Evolutionary conservation across 2,888 invertebrate genomes (phyloP).

Genomic region (Volucella inanis): DNA sequence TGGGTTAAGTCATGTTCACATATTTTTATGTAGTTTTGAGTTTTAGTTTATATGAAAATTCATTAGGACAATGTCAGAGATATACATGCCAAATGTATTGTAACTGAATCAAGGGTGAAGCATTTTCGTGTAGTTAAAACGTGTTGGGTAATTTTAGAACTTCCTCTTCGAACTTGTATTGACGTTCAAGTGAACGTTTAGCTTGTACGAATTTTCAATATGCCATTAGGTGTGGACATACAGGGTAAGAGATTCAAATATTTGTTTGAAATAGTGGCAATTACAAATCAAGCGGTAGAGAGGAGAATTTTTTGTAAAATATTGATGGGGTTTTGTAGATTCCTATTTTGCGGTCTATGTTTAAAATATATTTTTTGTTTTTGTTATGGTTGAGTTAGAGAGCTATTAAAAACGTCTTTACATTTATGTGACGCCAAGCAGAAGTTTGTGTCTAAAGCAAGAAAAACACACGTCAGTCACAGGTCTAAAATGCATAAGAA

Average conservation of each 20-base stretch:
- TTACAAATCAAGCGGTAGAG: background rate
- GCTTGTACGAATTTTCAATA: background rate
- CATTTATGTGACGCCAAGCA: too few species aligned
- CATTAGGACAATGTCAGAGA: conserved; percentile 66
- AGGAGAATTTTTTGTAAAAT: background rate
- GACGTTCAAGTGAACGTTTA: conserved; percentile 3
- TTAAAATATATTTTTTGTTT: too few species aligned
- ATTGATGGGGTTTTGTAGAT: too few species aligned
- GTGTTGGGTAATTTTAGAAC: conserved; percentile 39
- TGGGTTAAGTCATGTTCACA: conserved; percentile 7
- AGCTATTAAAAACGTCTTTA: too few species aligned
- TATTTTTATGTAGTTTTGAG: conserved; percentile 10
- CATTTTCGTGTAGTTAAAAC: conserved; percentile 33
- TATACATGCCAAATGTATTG: conserved; percentile 21
- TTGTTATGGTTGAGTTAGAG: too few species aligned
- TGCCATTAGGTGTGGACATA: background rate
- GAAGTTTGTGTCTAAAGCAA: too few species aligned
- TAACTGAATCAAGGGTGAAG: conserved; percentile 38
- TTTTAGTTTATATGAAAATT: conserved; percentile 39
- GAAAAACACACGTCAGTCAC: too few species aligned
- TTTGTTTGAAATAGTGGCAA: background rate
- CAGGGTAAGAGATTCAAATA: background rate
- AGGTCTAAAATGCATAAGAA: too few species aligned
- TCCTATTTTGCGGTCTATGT: too few species aligned
- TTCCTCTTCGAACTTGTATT: background rate